Conservation (phyloP, 2,113 vertebrate species). For the Menidia beryllina region DNA sequence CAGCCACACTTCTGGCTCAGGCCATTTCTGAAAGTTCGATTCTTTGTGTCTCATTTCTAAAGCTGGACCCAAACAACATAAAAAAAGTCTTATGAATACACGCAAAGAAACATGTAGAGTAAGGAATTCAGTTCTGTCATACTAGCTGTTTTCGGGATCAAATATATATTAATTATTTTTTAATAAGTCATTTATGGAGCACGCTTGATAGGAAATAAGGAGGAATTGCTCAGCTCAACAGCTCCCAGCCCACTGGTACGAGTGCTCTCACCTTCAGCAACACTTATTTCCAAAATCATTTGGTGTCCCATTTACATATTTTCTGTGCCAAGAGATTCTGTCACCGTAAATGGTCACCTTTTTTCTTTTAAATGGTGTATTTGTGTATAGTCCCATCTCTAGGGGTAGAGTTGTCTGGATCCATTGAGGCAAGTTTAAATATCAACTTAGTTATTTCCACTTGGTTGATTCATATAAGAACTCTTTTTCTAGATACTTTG, state of each 20-base stretch:
- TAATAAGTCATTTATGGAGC: constrained; percentile 5
- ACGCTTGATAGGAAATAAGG: neutral
- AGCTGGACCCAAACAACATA: no score
- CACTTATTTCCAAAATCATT: neutral
- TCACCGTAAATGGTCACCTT: neutral
- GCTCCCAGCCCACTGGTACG: constrained; percentile 2
- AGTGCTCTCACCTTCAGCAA: constrained; percentile 1
- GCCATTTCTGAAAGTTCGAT: neutral
- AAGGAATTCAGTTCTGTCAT: no score
- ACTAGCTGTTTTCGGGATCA: no score
- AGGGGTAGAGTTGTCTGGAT: neutral
- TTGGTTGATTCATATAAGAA: no score
- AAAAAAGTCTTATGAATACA: no score
- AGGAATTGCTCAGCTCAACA: neutral
- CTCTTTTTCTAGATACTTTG: no score
- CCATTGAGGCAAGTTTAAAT: neutral
- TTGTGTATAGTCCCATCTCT: no score
- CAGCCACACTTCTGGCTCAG: neutral
- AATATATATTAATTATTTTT: no score
- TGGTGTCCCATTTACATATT: neutral
- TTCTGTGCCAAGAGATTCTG: neutral
- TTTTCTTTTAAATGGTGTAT: no score
- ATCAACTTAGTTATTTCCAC: no score
- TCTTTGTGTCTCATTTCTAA: no score
- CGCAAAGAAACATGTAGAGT: no score